Base-by-base conservation (phyloP, 2,888 invertebrate species). In the Pseudococcus longispinus region DNA sequence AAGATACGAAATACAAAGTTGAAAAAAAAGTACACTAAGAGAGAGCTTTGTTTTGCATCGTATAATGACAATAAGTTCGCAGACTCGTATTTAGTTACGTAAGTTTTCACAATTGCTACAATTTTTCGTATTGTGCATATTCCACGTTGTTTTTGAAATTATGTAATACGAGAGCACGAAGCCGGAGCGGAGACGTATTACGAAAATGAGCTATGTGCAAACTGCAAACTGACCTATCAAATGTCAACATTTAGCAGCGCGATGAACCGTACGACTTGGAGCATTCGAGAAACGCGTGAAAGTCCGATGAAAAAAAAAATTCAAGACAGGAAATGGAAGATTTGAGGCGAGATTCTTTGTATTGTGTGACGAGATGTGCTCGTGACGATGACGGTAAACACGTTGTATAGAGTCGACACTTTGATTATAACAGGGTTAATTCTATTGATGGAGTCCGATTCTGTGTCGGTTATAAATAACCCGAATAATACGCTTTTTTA, bases 401-500 rank as follows among this genome's bases (percentile, higher is more conserved):
- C 60, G 23, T 2, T 23, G 23, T 9, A 13, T 46, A 46, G 0
- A 60, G 60, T 60, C 60, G 60, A 60, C 60, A 23, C 23, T 60
- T 60, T 60, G 60, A 60, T 60, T 60, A 60, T 60, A 60, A 23
- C 23, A 60, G 60, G 60, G 23, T 60, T 60, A 60, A 60, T 20
- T 60, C 60, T 60, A 60, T 60, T 60, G 60, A 60, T 60, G 60
- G 60, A 60, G 60, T 60, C 60, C 60, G 60, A 60, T 60, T 60
- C 60, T 60, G 70, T 29, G 70, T 70, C 70, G 70, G 11, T 29
- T 70, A 70, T 29, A 70, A 70, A 70, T 70, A 70, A 70, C 70
- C 70, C 70, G 70, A 70, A 70, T 70, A 70, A 70, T 70, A 70
- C 29, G 70, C 18, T 70, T 70, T 70, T 60, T 70, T 26, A 70